Evolutionary conservation across 2,888 invertebrate species (phyloP), one percentile per base, ranked within the genome.

Genomic region (Parnassius orleans): DNA sequence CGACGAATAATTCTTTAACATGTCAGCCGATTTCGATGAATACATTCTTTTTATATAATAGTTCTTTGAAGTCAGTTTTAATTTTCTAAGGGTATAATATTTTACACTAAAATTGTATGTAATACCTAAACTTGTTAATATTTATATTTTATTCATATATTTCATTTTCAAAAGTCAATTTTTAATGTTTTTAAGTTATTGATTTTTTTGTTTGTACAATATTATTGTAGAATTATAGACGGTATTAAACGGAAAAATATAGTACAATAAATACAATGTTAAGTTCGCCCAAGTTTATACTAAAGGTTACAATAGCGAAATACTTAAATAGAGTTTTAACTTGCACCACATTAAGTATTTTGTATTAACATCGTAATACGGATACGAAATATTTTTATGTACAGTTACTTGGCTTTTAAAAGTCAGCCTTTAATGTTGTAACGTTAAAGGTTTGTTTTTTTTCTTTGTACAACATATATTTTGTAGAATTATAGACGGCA

Each of bases 231-330:
- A 73, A 74, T 70, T 73, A 73, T 65, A 70, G 70, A 68, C 66
- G 69, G 70, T 72, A 71, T 70, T 79, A 76, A 83, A 77, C 66
- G 72, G 71, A 66, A 33, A 80, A 79, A 81, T 82, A 79, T 75
- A 76, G 71, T 65, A 69, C 71, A 73, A 77, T 83, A 84, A 86
- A 82, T 78, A 82, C 80, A 74, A 72, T 12, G 51, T 33, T 44
- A 50, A 58, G 53, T 51, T 15, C 41, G 33, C 71, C 67, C 74
- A 74, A 77, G 71, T 74, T 78, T 77, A 73, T 72, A 78, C 72
- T 77, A 74, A 72, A 67, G 67, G 71, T 66, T 69, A 68, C 66
- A 75, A 76, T 72, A 73, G 67, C 74, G 72, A 69, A 76, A 76
- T 69, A 72, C 72, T 70, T 76, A 73, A 68, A 64, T 66, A 75